Evolutionary conservation across 2,888 invertebrate genomes (phyloP).

Genomic region (Meta bourneti): DNA sequence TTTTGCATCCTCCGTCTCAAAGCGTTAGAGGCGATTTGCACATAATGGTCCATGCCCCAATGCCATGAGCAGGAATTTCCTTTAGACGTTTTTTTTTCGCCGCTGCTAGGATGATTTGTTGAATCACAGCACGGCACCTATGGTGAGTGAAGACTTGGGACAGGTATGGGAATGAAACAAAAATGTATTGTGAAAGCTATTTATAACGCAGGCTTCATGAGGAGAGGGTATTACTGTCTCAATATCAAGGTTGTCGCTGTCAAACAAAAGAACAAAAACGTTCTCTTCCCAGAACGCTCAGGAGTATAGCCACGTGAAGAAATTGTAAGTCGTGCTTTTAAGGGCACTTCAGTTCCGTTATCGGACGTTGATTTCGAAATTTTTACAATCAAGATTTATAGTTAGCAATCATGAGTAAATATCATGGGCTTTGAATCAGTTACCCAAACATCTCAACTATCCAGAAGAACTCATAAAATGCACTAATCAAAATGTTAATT

Average conservation of each 20-base stretch:
- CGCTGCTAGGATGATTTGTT: slow-evolving; percentile 41
- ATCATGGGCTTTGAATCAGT: too few relatives aligned
- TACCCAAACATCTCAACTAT: too few relatives aligned
- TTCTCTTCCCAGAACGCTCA: slow-evolving; percentile 9
- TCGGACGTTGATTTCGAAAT: not conserved
- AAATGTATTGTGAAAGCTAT: not conserved
- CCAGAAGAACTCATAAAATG: too few relatives aligned
- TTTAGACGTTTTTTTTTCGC: slow-evolving; percentile 6
- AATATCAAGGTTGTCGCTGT: slow-evolving; percentile 39
- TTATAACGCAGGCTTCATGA: slow-evolving; percentile 23
- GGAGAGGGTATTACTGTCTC: slow-evolving; percentile 10
- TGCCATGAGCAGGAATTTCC: slow-evolving; percentile 6
- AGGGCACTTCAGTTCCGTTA: not conserved
- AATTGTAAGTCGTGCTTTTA: not conserved
- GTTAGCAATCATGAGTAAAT: too few relatives aligned
- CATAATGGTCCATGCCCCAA: slow-evolving; percentile 58
- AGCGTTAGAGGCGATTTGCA: slow-evolving; percentile 58
- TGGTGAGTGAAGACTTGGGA: slow-evolving; percentile 16
- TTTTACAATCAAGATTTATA: too few relatives aligned
- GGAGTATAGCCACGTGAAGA: not conserved
- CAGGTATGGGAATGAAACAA: not conserved
- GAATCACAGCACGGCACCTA: slow-evolving; percentile 27
- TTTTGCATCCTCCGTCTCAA: not conserved
- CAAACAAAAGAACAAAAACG: slow-evolving; percentile 24
- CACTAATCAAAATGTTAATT: too few relatives aligned